Evolutionary conservation across 2,113 vertebrate species (phyloP).

Genomic region (Regulus satrapa): DNA sequence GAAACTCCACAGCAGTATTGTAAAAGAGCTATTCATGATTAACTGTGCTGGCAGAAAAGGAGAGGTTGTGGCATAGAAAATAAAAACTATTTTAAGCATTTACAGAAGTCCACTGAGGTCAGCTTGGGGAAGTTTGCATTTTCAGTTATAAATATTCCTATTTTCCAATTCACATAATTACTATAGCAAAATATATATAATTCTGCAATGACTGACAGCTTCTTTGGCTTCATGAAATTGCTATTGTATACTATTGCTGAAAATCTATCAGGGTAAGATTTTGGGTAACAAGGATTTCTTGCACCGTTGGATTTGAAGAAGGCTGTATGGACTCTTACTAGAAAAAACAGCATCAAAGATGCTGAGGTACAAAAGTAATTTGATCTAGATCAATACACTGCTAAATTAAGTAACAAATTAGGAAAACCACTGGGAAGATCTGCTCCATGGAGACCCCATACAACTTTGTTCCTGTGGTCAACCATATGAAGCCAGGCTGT

Average conservation of each 20-base stretch:
- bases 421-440: neutral
- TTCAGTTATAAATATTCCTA: neutral
- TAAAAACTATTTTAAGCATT: slow-evolving; percentile 3
- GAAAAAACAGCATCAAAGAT: neutral
- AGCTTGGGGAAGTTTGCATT: neutral
- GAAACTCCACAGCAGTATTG: neutral
- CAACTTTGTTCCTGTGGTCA: neutral
- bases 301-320: neutral
- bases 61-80: neutral
- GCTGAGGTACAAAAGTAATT: neutral
- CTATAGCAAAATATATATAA: neutral
- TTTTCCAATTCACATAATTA: neutral
- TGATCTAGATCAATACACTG: neutral
- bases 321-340: neutral
- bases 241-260: neutral
- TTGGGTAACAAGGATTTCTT: neutral
- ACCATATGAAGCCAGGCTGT: neutral
- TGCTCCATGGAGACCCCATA: neutral
- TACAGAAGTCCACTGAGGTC: neutral
- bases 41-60: neutral
- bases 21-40: neutral
- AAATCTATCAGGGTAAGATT: neutral
- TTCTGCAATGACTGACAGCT: neutral
- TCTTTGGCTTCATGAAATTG: neutral
- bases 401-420: neutral